Evolutionary conservation across 64 coral and sea anemone species (phyloP).

Genomic region (Stichodactyla mertensii): DNA sequence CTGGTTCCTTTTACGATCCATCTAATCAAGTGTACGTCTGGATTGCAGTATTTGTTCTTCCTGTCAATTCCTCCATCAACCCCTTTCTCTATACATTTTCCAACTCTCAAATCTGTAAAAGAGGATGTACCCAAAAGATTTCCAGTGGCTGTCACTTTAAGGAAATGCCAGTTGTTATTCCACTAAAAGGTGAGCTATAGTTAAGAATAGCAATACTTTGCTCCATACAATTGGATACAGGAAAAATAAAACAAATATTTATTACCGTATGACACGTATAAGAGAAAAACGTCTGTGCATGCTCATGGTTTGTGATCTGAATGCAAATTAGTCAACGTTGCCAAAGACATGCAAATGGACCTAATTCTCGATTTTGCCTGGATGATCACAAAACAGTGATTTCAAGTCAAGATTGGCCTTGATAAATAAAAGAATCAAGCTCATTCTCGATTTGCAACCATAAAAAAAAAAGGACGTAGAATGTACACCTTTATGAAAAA

Average conservation of each 20-base stretch:
- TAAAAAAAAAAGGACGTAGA: too few species aligned
- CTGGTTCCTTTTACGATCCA: conserved; percentile 6
- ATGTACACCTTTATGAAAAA: too few species aligned
- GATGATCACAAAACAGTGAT: too few species aligned
- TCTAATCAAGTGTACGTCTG: conserved; percentile 13
- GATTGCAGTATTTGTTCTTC: conserved; percentile 29
- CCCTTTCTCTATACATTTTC: conserved; percentile 22
- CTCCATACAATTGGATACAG: background rate
- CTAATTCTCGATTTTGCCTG: too few species aligned
- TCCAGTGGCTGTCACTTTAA: background rate
- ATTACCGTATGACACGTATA: too few species aligned
- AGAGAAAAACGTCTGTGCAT: too few species aligned
- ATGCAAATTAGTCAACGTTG: too few species aligned
- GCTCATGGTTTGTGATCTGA: too few species aligned
- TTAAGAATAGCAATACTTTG: background rate
- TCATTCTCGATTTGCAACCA: too few species aligned
- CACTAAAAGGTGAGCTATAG: background rate
- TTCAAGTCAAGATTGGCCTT: too few species aligned
- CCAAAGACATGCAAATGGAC: too few species aligned
- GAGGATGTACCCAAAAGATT: background rate
- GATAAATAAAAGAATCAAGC: too few species aligned
- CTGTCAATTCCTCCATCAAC: conserved; percentile 12
- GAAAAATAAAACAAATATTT: background rate
- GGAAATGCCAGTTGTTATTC: background rate
- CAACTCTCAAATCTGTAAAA: background rate